Base-by-base conservation (phyloP, 2,113 vertebrate species). In the Rallus limicola region DNA sequence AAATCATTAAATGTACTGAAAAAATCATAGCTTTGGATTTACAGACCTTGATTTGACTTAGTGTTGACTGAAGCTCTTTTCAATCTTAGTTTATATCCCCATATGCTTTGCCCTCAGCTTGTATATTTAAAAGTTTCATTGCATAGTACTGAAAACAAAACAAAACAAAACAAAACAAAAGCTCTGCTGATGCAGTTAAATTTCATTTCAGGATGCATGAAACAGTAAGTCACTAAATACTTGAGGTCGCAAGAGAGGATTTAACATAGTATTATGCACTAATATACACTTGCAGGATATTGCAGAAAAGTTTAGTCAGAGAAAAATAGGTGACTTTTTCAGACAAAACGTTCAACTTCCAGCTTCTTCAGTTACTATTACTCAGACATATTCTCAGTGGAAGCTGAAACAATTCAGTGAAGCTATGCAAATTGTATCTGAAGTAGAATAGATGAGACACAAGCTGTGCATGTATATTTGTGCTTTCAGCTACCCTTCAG, bases 1-100 rank as follows among this genome's bases (percentile, higher is more conserved):
- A 89, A 91, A 36, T 78, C 81, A 91, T 90, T 83, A 94, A 90
- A 81, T 26, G 13, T 86, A 70, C 72, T 74, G 80, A 75, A 88
- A 93, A 90, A 38, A 13, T 80, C 23, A 38, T 83, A 95, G 52
- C 60, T 93, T 83, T 91, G 68, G 36, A 88, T 86, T 95, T 95
- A 81, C 60, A 75, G 68, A 55, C 52, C 60, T 71, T 80, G 31
- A 28, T 84, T 84, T 89, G 62, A 69, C 42, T 88, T 64, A 64
- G 29, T 84, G 56, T 92, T 91, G 80, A 60, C 72, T 71, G 72
- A 86, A 29, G 4, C 26, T 33, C 48, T 84, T 92, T 92, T 59
- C 56, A 83, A 42, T 88, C 64, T 92, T 86, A 19, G 25, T 70
- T 92, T 90, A 56, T 86, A 77, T 81, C 36, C 31, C 24, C 42